Evolutionary conservation across 2,888 invertebrate genomes (phyloP).

Genomic region (Scelioninae gen. 1): DNA sequence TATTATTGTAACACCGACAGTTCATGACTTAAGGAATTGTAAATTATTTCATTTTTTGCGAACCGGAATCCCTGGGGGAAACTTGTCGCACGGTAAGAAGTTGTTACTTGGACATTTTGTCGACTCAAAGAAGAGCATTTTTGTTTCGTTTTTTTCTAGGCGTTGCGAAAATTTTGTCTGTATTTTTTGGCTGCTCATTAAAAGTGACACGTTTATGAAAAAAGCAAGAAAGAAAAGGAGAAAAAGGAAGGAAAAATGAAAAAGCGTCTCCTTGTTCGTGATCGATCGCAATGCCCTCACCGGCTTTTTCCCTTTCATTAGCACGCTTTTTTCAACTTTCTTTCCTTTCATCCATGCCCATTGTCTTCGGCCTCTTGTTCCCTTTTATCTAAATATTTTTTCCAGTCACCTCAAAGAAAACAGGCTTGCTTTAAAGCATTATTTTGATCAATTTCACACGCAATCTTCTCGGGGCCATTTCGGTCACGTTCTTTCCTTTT

Average conservation of each 20-base stretch:
- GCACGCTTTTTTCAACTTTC: constrained; percentile 27
- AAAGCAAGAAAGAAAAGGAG: not conserved
- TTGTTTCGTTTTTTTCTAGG: not conserved
- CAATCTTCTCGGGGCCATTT: too few species aligned
- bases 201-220: not conserved
- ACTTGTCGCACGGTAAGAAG: too few species aligned
- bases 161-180: not conserved
- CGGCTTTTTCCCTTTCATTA: constrained; percentile 41
- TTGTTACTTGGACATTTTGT: too few species aligned
- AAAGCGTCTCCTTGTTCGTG: too few species aligned
- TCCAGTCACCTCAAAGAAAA: constrained; percentile 37
- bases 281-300: constrained; percentile 32
- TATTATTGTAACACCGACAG: too few species aligned
- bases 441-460: constrained; percentile 27
- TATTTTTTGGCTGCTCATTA: constrained; percentile 6
- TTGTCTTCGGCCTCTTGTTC: constrained; percentile 20
- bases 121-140: too few species aligned
- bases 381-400: constrained; percentile 31
- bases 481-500: not conserved
- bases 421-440: constrained; percentile 24
- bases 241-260: not conserved
- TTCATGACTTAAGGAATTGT: too few species aligned
- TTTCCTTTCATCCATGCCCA: constrained; percentile 18
- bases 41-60: too few species aligned
- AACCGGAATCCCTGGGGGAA: too few species aligned